phyloP scores from a whole-genome alignment of 2,888 invertebrate genomes.

The Dicyrtoma fusca region DNA sequence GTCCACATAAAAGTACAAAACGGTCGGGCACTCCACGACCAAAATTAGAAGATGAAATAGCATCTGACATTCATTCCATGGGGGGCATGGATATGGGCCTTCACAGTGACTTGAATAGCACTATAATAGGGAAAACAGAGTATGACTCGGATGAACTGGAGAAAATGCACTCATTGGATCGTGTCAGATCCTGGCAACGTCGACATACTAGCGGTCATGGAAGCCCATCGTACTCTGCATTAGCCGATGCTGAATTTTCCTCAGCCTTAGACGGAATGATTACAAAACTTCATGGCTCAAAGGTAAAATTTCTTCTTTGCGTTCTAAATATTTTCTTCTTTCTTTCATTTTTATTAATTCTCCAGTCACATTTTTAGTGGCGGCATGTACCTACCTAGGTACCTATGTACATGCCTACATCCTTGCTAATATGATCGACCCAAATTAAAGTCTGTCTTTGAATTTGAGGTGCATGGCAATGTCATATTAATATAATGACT shows the following conservation, averaged over 20 bases:
- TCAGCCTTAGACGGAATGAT: conserved; percentile 40
- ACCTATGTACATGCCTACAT: no score
- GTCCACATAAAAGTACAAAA: conserved; percentile 14
- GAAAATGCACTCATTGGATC: conserved; percentile 31
- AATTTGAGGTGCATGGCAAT: no score
- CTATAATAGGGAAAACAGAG: conserved; percentile 12
- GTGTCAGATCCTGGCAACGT: conserved; percentile 33
- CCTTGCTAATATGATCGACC: no score
- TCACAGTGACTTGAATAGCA: conserved; percentile 13
- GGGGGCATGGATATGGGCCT: background rate
- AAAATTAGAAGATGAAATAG: conserved; percentile 26
- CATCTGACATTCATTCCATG: conserved; percentile 15
- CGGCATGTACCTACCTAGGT: no score
- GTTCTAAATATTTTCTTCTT: no score
- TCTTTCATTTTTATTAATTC: background rate
- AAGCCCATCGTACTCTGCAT: conserved; percentile 26
- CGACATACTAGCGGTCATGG: conserved; percentile 5
- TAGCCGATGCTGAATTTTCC: conserved; percentile 39
- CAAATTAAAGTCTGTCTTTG: no score
- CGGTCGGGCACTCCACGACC: conserved; percentile 24
- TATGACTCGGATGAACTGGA: conserved; percentile 34
- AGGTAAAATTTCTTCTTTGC: conserved; percentile 29
- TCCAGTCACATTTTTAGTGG: no score
- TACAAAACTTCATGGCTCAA: conserved; percentile 41
- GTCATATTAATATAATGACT: no score